Evolutionary conservation across 2,888 invertebrate species (phyloP).

Genomic region (Hydriomena furcata): DNA sequence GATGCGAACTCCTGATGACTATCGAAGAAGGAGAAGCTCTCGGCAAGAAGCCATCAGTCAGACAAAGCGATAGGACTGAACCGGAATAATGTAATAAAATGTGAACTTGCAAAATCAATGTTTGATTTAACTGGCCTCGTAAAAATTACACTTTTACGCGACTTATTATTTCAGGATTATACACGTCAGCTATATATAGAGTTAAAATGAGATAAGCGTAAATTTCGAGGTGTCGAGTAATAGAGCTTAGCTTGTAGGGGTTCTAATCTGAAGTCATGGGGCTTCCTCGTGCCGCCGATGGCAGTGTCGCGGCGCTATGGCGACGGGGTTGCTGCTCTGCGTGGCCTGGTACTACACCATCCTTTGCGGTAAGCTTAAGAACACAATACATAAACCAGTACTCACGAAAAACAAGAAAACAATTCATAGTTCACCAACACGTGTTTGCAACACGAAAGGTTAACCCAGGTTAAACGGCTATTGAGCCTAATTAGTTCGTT

Average conservation of each 20-base stretch:
- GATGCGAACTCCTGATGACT: constrained; percentile 88
- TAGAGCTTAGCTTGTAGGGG: constrained; percentile 62
- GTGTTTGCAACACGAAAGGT: neutral
- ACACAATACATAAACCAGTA: neutral
- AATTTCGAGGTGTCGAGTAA: constrained; percentile 46
- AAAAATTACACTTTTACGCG: neutral
- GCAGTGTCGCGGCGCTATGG: constrained; percentile 62
- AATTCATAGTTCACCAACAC: neutral
- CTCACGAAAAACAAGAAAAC: neutral
- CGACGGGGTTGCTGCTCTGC: constrained; percentile 66
- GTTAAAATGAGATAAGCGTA: constrained; percentile 34
- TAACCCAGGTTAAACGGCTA: neutral
- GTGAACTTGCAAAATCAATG: neutral
- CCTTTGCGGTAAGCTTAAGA: constrained; percentile 33
- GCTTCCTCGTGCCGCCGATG: constrained; percentile 54
- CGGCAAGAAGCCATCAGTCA: constrained; percentile 35
- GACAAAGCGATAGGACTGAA: neutral
- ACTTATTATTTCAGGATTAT: neutral
- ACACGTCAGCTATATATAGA: constrained; percentile 11
- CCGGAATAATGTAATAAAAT: constrained; percentile 16
- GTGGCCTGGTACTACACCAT: constrained; percentile 75
- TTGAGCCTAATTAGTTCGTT: neutral
- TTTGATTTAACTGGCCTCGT: neutral
- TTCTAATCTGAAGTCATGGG: constrained; percentile 62
- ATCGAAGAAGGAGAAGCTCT: constrained; percentile 88